A percentile compares a stretch with the other conserved stretches of the same genome.
Conservation (phyloP, 2,888 invertebrate genomes). For the Cephus runcator region DNA sequence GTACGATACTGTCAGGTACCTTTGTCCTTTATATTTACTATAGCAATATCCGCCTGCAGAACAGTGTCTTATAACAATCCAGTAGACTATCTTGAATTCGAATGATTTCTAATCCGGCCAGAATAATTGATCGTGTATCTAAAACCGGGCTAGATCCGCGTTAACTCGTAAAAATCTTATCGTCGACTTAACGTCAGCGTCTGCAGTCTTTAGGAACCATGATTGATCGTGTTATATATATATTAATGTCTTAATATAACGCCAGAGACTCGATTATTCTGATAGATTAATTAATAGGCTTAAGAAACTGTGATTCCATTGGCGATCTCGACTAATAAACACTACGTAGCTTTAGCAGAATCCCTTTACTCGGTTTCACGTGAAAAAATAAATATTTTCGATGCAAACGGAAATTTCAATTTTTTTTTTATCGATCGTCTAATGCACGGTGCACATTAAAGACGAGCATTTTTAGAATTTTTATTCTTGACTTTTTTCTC, state of each 20-base stretch:
- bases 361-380: too few relatives aligned
- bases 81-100: not conserved
- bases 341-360: too few relatives aligned
- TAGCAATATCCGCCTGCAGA: too few relatives aligned
- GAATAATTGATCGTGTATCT: not conserved
- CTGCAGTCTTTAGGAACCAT: not conserved
- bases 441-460: not conserved
- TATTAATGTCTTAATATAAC: too few relatives aligned
- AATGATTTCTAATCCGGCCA: not conserved
- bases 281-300: not conserved
- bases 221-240: not conserved
- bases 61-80: not conserved
- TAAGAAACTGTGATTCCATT: not conserved
- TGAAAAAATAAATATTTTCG: too few relatives aligned
- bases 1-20: not conserved
- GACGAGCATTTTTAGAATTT: slow-evolving; percentile 6
- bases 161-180: not conserved
- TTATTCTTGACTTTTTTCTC: not conserved
- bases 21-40: not conserved
- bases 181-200: not conserved
- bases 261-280: not conserved
- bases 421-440: not conserved
- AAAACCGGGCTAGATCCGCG: not conserved
- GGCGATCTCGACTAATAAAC: too few relatives aligned
- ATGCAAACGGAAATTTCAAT: not conserved